Evolutionary conservation across 2,113 vertebrate genomes (phyloP), one percentile per base, ranked within the genome.

Genomic region (Holacanthus passer): DNA sequence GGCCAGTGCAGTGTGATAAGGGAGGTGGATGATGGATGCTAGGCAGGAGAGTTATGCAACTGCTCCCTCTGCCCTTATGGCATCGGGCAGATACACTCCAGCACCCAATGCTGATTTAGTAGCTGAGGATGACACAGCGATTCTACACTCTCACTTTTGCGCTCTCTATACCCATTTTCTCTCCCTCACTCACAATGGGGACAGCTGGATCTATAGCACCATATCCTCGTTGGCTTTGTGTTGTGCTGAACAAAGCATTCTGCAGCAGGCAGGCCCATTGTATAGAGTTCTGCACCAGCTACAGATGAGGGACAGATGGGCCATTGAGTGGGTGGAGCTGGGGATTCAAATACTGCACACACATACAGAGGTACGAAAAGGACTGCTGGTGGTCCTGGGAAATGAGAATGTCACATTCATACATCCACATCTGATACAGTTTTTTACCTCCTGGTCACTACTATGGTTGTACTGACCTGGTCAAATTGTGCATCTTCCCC

Each of bases 401-500:
- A 81, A 73, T 73, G 59, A 70, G 6, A 60, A 22, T 75, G 63
- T 37, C 67, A 70, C 24, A 64, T 50, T 59, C 31, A 69, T 8
- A 69, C 32, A 52, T n/a, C 31, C 32, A 6, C 14, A 43, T 1
- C 1, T 3, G 37, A 64, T 4, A 4, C 9, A 37, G 29, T 52
- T 69, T n/a, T 75, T 37, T 22, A 29, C 9, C 47, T 39, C 19
- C 1, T 39, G 14, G 32, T 73, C n/a, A 65, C 39, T n/a, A n/a
- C 27, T 5, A 37, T 0, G 52, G 31, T 10, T 43, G 22, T 32
- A 82, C 94, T 86, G 93, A 99, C 98, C 97, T 99, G 98, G 94
- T 99, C 98, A 97, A 99, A 99, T 94, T 99, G 98, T 93, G 98
- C 94, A 95, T 99, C 98, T 96, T 99, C 98, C 90, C 98, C 98